A percentile compares a stretch with the other conserved stretches of the same genome.
These are phyloP conservation scores for Pseudobourletiella spinata DNA, from an alignment of 1,140 invertebrate genomes.

Conservation along the genomic window DNA sequence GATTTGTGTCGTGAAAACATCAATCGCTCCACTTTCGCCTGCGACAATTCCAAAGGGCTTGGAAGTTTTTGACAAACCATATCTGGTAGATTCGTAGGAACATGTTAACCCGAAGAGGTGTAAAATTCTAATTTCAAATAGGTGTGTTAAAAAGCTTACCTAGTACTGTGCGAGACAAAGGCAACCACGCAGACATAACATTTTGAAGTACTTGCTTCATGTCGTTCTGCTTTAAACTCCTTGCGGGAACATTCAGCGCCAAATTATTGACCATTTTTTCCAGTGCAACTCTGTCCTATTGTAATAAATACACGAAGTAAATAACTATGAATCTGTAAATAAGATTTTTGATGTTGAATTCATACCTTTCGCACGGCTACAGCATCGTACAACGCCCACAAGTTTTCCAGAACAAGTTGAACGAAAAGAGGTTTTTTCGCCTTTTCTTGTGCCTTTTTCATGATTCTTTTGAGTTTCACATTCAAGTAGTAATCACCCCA, in stretches of 20 bases:
- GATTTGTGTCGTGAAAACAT: slow-evolving; percentile 59
- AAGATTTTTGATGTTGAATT: too few relatives aligned
- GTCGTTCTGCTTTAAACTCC: slow-evolving; percentile 73
- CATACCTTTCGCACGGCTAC: slow-evolving; percentile 55
- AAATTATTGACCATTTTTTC: slow-evolving; percentile 72
- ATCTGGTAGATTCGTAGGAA: too few relatives aligned
- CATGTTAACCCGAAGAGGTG: too few relatives aligned
- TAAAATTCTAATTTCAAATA: slow-evolving; percentile 10
- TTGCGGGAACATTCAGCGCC: slow-evolving; percentile 61
- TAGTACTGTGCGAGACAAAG: slow-evolving; percentile 67
- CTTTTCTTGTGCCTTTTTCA: slow-evolving; percentile 85
- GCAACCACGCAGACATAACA: slow-evolving; percentile 80
- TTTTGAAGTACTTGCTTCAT: slow-evolving; percentile 65
- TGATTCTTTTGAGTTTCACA: slow-evolving; percentile 71
- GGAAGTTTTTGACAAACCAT: slow-evolving; percentile 74
- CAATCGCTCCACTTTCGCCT: slow-evolving; percentile 65
- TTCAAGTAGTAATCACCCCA: slow-evolving; percentile 96
- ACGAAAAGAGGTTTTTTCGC: slow-evolving; percentile 95
- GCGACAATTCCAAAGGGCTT: slow-evolving; percentile 63
- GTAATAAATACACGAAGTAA: slow-evolving; percentile 23
- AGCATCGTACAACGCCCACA: slow-evolving; percentile 86
- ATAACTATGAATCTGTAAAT: neutral
- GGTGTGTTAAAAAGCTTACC: too few relatives aligned
- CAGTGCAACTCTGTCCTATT: slow-evolving; percentile 66
- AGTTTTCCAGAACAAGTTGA: slow-evolving; percentile 86